phyloP scores from a whole-genome alignment of 2,797 vertebrate species.

The Sebastes taczanowskii region DNA sequence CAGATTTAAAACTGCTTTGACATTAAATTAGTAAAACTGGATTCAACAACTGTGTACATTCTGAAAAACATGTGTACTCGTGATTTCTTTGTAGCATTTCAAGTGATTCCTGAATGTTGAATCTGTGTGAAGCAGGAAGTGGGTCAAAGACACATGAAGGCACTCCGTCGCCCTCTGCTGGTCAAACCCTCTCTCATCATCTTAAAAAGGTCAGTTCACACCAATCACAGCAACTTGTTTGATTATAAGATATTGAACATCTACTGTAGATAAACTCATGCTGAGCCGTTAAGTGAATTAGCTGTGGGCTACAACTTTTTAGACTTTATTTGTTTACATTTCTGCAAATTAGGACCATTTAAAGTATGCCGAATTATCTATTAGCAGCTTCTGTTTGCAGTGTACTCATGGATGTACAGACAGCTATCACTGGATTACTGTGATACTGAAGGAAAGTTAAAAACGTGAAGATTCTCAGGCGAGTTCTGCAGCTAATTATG shows the following conservation, averaged over 20 bases:
- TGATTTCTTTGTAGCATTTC: background rate
- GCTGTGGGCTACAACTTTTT: background rate
- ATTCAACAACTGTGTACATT: background rate
- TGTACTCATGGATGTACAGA: no score
- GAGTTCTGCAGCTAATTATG: background rate
- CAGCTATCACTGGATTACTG: no score
- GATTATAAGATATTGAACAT: no score
- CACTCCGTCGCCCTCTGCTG: conserved; percentile 60
- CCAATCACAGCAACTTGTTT: background rate
- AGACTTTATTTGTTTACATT: background rate
- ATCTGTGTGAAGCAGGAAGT: background rate
- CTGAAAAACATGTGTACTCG: background rate
- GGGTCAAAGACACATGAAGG: conserved; percentile 29
- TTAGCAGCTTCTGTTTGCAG: background rate
- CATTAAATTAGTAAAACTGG: background rate
- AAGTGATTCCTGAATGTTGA: background rate
- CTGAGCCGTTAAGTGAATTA: no score
- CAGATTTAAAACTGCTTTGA: background rate
- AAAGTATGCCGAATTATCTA: background rate
- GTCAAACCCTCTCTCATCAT: background rate
- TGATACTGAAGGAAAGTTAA: background rate
- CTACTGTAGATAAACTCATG: no score
- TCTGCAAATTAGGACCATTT: background rate
- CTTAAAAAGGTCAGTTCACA: background rate
- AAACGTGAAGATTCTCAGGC: background rate